A percentile compares a stretch with the other conserved stretches of the same genome.
These are phyloP conservation scores for Macropis europaea DNA, from an alignment of 2,888 invertebrate genomes.

Conservation along the genomic window DNA sequence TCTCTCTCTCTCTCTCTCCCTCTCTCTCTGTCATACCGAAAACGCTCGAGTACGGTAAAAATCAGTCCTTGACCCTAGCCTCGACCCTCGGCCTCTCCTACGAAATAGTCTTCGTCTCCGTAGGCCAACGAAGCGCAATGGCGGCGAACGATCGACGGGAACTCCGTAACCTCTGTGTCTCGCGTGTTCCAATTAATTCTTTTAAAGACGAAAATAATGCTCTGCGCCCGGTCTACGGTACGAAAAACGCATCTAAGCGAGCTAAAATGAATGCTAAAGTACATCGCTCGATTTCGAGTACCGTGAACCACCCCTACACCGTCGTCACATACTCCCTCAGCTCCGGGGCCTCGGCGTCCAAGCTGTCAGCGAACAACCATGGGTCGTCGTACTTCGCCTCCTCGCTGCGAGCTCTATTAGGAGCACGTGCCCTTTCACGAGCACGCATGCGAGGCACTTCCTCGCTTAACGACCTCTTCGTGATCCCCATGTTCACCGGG, in stretches of 20 bases:
- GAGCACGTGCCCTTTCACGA: constrained; percentile 67
- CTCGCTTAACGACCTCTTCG: constrained; percentile 77
- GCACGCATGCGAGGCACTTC: constrained; percentile 73
- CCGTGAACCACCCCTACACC: constrained; percentile 62
- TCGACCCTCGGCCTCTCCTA: constrained; percentile 1
- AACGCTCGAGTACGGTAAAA: constrained; percentile 28
- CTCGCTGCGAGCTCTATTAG: constrained; percentile 76
- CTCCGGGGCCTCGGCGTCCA: constrained; percentile 64
- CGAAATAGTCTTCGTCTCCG: constrained; percentile 32
- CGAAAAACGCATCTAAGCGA: constrained; percentile 46
- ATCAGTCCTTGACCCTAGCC: constrained; percentile 42
- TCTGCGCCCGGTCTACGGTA: constrained; percentile 15
- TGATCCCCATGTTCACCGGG: constrained; percentile 67
- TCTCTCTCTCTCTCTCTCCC: no score
- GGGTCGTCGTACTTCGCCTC: constrained; percentile 73
- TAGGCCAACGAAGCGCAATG: constrained; percentile 58
- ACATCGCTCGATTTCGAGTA: constrained; percentile 35
- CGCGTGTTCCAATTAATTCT: background rate
- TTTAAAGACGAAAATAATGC: constrained; percentile 23
- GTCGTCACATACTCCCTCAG: constrained; percentile 77
- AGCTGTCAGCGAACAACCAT: constrained; percentile 66
- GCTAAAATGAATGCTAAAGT: constrained; percentile 42
- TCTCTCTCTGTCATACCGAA: no score
- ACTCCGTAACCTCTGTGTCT: background rate
- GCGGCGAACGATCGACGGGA: constrained; percentile 5